Evolutionary conservation across 2,797 vertebrate genomes (phyloP), one percentile per base, ranked within the genome.

Genomic region (Chrysocyon brachyurus): DNA sequence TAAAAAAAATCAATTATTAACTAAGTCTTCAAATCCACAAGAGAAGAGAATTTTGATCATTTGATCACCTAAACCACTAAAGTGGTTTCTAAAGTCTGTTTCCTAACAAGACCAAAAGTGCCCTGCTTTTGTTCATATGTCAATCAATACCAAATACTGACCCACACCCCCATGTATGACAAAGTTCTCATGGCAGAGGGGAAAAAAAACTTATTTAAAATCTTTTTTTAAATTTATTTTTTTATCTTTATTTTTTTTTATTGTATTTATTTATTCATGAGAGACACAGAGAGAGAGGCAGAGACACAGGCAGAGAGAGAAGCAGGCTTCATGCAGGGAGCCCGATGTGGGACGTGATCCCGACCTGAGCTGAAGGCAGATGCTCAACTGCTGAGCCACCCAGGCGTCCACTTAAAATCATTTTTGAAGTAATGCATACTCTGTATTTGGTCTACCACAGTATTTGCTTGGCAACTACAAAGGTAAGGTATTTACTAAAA

Each of bases 381-480:
- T 8, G 40, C 40, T 46, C 40, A 46, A 46, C 40, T 46, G 40
- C 40, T 46, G 7, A 46, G 40, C 40, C 40, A 46, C 7, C 40
- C 40, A 46, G 40, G 40, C 7, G 7, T 46, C 40, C 40, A 8
- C 40, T 46, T 46, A 46, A 46, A 64, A 77, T 24, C 46, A 77
- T 24, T 89, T 94, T 64, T 75, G 79, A 96, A 87, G 54, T 49
- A 89, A 94, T 73, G 81, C 63, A 54, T 26, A 87, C 70, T 72
- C 24, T 81, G 15, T 3, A 15, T 83, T 61, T 33, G 16, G 33
- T 21, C 73, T 17, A 77, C 61, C 88, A 57, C 54, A 31, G 66
- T 28, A 77, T 66, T 68, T 28, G n/a, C 75, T 70, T 78, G 36
- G 61, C 33, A 73, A 92, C 64, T 40, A 52, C 6, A 79, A 78